Percentiles rank a stretch among this genome's conserved stretches.
phyloP scores from a whole-genome alignment of 2,797 vertebrate species.

The Bryconaethiops microstoma region DNA sequence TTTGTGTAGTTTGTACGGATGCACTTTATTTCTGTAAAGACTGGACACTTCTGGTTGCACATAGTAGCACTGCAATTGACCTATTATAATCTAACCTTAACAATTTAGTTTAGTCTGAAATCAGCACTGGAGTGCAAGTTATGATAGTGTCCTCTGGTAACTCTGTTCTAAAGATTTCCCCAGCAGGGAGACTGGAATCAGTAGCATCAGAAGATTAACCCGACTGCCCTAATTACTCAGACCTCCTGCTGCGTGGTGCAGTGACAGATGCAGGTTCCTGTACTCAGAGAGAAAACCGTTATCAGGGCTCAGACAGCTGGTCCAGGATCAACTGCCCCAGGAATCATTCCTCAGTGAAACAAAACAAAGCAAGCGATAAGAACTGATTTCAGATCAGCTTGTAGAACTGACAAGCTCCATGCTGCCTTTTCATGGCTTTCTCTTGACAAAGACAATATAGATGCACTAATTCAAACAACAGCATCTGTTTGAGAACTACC shows the following conservation, averaged over 20 bases:
- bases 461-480: background rate
- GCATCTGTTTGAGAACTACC: background rate
- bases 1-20: background rate
- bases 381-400: background rate
- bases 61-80: background rate
- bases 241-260: conserved; percentile 26
- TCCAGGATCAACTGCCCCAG: conserved; percentile 13
- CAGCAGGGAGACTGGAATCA: conserved; percentile 42
- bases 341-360: conserved; percentile 5
- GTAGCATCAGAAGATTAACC: conserved; percentile 42
- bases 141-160: conserved; percentile 25
- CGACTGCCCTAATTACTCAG: conserved; percentile 46
- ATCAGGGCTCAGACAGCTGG: conserved; percentile 35
- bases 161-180: conserved; percentile 33
- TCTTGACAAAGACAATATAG: background rate
- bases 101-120: background rate
- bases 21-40: background rate
- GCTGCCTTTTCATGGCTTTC: too few relatives aligned
- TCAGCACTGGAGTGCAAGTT: conserved; percentile 1
- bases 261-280: conserved; percentile 35
- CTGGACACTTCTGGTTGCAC: background rate
- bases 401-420: background rate
- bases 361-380: background rate
- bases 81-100: background rate
- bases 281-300: conserved; percentile 33